These are phyloP conservation scores for Hololepta plana DNA, from an alignment of 2,888 invertebrate species.

Conservation along the genomic window DNA sequence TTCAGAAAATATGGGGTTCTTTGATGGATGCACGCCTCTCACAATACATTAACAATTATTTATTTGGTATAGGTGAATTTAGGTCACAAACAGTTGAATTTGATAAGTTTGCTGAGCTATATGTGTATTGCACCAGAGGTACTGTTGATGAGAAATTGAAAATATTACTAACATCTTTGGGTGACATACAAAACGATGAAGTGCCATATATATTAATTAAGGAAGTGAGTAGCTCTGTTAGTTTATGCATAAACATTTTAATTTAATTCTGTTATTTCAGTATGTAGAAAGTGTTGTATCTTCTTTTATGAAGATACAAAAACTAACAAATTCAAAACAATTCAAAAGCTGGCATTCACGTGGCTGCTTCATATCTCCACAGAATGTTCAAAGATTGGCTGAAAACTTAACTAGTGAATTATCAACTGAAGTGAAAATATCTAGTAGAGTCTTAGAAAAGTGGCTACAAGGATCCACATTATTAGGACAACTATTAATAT, in stretches of 20 bases:
- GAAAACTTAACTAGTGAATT: constrained; percentile 36
- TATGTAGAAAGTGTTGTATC: constrained; percentile 61
- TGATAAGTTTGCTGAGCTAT: constrained; percentile 47
- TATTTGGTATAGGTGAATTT: constrained; percentile 38
- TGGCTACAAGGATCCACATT: constrained; percentile 31
- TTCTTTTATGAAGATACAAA: constrained; percentile 52
- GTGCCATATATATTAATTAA: constrained; percentile 41
- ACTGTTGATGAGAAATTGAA: constrained; percentile 43
- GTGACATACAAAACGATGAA: constrained; percentile 34
- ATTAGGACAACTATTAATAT: constrained; percentile 30
- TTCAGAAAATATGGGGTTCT: constrained; percentile 49
- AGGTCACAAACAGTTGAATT: constrained; percentile 36
- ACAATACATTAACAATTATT: constrained; percentile 47
- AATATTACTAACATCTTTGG: constrained; percentile 37
- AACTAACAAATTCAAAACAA: constrained; percentile 32
- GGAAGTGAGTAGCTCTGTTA: constrained; percentile 30
- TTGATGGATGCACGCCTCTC: constrained; percentile 48
- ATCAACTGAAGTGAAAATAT: constrained; percentile 24
- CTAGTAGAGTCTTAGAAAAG: constrained; percentile 25
- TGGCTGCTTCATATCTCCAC: constrained; percentile 36
- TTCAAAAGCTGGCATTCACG: constrained; percentile 39
- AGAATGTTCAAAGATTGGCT: constrained; percentile 37
- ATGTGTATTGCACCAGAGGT: constrained; percentile 50
- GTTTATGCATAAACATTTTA: not conserved
- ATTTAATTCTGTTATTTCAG: constrained; percentile 23